Conservation (phyloP, 2,113 vertebrate genomes). For the Sprattus sprattus region DNA sequence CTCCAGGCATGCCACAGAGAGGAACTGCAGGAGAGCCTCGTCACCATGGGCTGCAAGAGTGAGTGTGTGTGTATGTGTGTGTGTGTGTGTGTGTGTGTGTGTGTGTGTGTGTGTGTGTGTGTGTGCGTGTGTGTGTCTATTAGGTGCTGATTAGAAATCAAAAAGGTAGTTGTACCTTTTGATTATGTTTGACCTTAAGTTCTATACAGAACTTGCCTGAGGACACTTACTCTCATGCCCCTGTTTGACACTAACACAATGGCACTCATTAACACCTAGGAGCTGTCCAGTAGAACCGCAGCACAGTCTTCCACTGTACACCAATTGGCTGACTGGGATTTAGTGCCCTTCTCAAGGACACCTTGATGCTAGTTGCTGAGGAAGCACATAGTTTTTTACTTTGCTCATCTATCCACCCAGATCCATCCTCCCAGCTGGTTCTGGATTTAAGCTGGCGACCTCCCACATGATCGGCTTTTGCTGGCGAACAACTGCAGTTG, state of each 20-base stretch:
- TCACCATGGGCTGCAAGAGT: slow-evolving; percentile 84
- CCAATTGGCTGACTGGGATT: not conserved
- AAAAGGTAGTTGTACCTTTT: too few relatives aligned
- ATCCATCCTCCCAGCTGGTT: not conserved
- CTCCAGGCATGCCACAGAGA: slow-evolving; percentile 62
- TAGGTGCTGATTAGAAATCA: too few relatives aligned
- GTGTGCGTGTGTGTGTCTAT: slow-evolving; percentile 24
- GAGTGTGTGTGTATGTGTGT: slow-evolving; percentile 51
- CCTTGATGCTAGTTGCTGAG: not conserved
- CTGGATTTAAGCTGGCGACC: not conserved
- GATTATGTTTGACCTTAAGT: not conserved
- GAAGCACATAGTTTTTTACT: not conserved
- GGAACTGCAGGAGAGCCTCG: slow-evolving; percentile 69
- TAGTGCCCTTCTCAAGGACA: not conserved
- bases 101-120: slow-evolving; percentile 4
- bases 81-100: not conserved
- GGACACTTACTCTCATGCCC: too few relatives aligned
- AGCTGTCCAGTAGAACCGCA: not conserved
- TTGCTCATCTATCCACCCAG: not conserved
- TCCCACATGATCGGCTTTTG: not conserved
- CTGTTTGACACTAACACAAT: not conserved
- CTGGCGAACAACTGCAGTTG: too few relatives aligned
- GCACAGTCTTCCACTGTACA: not conserved
- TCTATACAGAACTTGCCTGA: not conserved
- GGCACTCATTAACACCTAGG: not conserved